A percentile compares a stretch with the other conserved stretches of the same genome.
phyloP scores from a whole-genome alignment of 2,113 vertebrate species.

The Bujurquina vittata region DNA sequence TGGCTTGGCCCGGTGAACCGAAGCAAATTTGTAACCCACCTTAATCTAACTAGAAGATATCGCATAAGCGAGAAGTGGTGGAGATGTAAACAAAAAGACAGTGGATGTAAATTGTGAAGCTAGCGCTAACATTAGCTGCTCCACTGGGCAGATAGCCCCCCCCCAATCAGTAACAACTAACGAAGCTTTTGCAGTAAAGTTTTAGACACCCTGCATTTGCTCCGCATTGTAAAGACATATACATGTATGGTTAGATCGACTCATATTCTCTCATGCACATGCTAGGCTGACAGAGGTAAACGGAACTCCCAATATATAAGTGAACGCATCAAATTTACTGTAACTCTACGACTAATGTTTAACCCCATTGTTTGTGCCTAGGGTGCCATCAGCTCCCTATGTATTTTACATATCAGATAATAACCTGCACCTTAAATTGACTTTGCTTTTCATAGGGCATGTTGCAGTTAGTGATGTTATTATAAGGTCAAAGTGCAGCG shows the following conservation, averaged over 20 bases:
- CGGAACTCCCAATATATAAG: not conserved
- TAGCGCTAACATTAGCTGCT: not conserved
- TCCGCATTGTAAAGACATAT: not conserved
- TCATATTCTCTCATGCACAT: not conserved
- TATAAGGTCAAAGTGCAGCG: constrained; percentile 68
- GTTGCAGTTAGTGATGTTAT: not conserved
- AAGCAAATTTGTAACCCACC: not conserved
- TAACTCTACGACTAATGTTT: not conserved
- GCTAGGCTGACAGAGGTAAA: not conserved
- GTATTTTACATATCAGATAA: not conserved
- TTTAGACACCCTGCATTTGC: constrained; percentile 18
- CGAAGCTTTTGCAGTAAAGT: constrained; percentile 48
- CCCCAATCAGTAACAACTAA: not conserved
- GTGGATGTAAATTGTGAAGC: not conserved
- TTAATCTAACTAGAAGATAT: not conserved
- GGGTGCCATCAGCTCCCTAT: not conserved
- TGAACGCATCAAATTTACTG: not conserved
- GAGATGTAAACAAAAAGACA: not conserved
- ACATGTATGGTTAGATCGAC: not conserved
- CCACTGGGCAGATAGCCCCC: not conserved
- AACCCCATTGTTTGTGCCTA: not conserved
- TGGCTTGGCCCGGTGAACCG: constrained; percentile 24
- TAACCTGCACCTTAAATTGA: not conserved
- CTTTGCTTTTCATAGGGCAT: not conserved
- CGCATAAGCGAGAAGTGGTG: not conserved